phyloP scores from a whole-genome alignment of 2,797 vertebrate genomes.

The Epinephelus coioides region DNA sequence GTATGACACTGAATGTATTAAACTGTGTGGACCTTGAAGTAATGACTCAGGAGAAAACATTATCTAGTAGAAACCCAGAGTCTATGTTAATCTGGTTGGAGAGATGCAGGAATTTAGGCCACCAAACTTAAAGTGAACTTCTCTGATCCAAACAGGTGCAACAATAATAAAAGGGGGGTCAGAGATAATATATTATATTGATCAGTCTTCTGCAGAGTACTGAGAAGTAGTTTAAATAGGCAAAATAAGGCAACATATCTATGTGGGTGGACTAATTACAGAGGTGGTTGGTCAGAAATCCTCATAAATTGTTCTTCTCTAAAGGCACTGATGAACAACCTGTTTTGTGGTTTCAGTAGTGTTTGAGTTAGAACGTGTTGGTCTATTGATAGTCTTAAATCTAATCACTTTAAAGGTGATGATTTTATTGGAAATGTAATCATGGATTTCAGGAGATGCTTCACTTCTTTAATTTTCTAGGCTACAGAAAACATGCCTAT shows the following conservation, averaged over 20 bases:
- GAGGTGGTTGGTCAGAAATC: neutral
- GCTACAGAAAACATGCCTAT: conserved; percentile 46
- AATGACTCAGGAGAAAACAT: no score
- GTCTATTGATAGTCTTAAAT: conserved; percentile 13
- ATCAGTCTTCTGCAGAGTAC: neutral
- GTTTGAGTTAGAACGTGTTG: conserved; percentile 2
- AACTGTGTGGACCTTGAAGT: no score
- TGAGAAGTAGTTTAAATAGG: neutral
- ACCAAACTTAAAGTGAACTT: conserved; percentile 1
- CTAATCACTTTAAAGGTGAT: conserved; percentile 16
- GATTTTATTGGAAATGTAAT: conserved; percentile 52
- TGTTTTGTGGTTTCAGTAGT: neutral
- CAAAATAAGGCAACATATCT: neutral
- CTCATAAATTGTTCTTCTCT: neutral
- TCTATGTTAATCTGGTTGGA: neutral
- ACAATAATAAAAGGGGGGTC: neutral
- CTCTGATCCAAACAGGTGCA: neutral
- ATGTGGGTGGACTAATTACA: neutral
- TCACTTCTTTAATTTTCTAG: conserved; percentile 52
- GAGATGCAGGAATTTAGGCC: neutral
- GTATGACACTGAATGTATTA: no score
- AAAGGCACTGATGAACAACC: neutral
- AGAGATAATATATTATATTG: neutral
- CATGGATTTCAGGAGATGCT: conserved; percentile 42
- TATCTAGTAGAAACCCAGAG: no score